A percentile compares a stretch with the other conserved stretches of the same genome.
These are phyloP conservation scores for Parus major DNA, from an alignment of 2,113 vertebrate species.

Conservation along the genomic window DNA sequence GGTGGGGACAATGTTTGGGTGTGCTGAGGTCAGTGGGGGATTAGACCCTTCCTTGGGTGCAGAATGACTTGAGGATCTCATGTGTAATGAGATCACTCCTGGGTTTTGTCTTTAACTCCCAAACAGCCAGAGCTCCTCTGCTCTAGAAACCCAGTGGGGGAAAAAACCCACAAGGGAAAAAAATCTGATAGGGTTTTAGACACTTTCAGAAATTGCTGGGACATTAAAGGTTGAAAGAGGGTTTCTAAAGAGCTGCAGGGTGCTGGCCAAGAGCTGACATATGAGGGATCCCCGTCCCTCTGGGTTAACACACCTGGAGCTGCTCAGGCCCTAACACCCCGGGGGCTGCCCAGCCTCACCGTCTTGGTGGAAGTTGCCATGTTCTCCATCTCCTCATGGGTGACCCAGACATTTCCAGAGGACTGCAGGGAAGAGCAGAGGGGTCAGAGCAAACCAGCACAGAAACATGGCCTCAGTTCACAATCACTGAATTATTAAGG, in stretches of 20 bases:
- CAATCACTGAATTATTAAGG: background rate
- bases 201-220: background rate
- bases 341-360: conserved; percentile 77
- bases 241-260: background rate
- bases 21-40: background rate
- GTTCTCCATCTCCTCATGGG: conserved; percentile 98
- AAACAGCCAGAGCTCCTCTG: background rate
- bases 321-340: fast-evolving
- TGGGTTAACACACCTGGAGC: background rate
- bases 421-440: conserved; percentile 80
- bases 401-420: conserved; percentile 98
- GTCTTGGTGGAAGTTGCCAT: conserved; percentile 91
- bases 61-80: background rate
- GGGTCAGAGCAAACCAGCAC: background rate
- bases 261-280: background rate
- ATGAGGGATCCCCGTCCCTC: background rate
- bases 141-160: background rate
- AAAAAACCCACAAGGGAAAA: background rate
- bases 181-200: background rate
- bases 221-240: background rate
- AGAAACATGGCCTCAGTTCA: fast-evolving
- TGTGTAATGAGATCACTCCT: background rate
- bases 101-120: background rate
- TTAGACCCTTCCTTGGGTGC: background rate
- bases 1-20: background rate